Base-by-base conservation (phyloP, 2,797 vertebrate genomes). In the Lateolabrax maculatus region DNA sequence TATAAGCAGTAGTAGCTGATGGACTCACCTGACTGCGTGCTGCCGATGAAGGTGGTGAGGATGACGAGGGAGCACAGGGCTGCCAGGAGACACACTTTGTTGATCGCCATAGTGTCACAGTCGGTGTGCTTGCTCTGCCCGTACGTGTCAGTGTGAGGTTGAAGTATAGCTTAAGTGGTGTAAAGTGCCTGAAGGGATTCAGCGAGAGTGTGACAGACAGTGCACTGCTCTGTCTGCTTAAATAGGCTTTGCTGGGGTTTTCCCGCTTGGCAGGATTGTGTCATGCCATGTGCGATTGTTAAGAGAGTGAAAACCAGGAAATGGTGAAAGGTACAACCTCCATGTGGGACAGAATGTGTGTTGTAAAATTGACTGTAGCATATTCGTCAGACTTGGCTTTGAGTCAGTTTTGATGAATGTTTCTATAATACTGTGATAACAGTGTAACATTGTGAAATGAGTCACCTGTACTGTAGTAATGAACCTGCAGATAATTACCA, bases 11-110 rank as follows among this genome's bases (percentile, higher is more conserved):
- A 9, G 15, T 2, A 39, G 39, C 18, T 51, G 60, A 36, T 4
- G 18, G 29, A 73, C 92, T 89, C 29, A 95, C 95, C 92, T 77
- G 93, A 76, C 8, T 92, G 81, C 1, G 91, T 58, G 73, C 71
- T 60, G 48, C 31, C 3, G 4, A 88, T 78, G 1, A 93, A 83
- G 60, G 16, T 46, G 15, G 34, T 23, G 69, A 95, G 71, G 46
- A 92, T 60, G 44, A 91, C 0, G 43, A 94, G 11, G n/a, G 78
- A 34, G 69, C 75, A 84, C n/a, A 93, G 37, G 21, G 46, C 76
- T n/a, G 60, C 60, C 12, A 75, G 5, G 6, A 90, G 25, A 61
- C 12, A 46, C 1, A 21, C 7, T 56, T 64, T 89, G 27, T 39
- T 2, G 61, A 15, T 80, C 48, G 77, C 60, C 88, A 91, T 89